These are phyloP conservation scores for Chiloscyllium punctatum DNA, from an alignment of 2,797 vertebrate species.

Conservation along the genomic window DNA sequence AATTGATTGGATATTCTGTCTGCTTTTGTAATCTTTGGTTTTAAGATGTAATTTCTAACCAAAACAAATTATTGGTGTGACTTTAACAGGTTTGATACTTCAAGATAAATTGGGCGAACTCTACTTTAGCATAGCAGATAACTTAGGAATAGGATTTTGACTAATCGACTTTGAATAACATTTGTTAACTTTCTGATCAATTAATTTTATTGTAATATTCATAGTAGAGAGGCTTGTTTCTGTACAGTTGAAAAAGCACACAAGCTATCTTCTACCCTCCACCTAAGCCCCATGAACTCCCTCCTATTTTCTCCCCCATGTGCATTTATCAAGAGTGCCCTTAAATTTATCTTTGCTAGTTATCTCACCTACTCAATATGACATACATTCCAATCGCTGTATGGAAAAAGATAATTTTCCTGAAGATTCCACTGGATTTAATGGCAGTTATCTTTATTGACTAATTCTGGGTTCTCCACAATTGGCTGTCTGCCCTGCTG, in stretches of 20 bases:
- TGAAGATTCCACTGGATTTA: neutral
- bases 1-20: too few species aligned
- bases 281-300: neutral
- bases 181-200: too few species aligned
- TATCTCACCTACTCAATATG: neutral
- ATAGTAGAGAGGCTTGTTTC: neutral
- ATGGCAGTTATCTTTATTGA: neutral
- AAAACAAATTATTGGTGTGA: too few species aligned
- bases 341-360: neutral
- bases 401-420: neutral
- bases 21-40: too few species aligned
- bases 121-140: too few species aligned
- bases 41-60: too few species aligned
- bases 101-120: too few species aligned
- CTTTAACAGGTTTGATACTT: too few species aligned
- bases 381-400: neutral
- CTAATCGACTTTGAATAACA: too few species aligned
- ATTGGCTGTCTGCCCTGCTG: neutral
- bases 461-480: neutral
- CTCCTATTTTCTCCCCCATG: neutral
- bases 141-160: too few species aligned
- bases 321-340: neutral
- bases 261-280: neutral
- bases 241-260: neutral
- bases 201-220: neutral